Conservation (phyloP, 64 coral and sea anemone species). For the Catalaphyllia jardinei region DNA sequence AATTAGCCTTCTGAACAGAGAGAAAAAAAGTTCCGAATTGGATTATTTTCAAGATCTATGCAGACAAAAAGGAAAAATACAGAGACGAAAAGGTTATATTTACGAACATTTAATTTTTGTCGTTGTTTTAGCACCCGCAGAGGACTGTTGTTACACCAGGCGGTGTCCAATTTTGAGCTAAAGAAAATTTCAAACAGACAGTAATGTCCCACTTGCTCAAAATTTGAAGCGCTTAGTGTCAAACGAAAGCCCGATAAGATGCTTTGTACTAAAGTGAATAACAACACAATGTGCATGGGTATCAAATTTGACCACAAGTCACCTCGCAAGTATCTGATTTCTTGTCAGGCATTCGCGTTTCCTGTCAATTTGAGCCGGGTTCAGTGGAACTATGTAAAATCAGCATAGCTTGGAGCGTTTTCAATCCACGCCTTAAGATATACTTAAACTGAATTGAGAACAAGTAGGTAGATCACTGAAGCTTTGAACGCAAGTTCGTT, state of each 20-base stretch:
- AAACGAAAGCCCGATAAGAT: not conserved
- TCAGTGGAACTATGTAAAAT: not conserved
- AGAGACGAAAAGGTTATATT: too few species aligned
- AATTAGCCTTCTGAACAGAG: too few species aligned
- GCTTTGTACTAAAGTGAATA: not conserved
- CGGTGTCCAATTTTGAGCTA: too few species aligned
- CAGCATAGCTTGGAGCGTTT: conserved; percentile 11
- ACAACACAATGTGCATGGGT: not conserved
- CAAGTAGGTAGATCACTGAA: not conserved
- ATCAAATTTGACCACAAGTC: conserved; percentile 45
- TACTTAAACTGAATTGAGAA: not conserved
- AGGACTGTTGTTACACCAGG: too few species aligned
- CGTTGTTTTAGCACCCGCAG: too few species aligned
- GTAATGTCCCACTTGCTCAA: not conserved
- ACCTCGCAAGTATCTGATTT: conserved; percentile 22
- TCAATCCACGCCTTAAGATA: not conserved
- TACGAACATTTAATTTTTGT: too few species aligned
- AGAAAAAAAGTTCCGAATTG: too few species aligned
- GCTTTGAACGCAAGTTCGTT: not conserved
- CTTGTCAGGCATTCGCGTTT: conserved; percentile 11
- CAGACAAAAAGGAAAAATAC: too few species aligned
- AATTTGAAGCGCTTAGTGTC: not conserved
- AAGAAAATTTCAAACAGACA: not conserved
- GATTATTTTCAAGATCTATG: too few species aligned
- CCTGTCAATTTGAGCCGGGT: conserved; percentile 23